Percentiles rank a stretch among this genome's conserved stretches.
These are phyloP conservation scores for Neodon shergylaensis DNA, from an alignment of 2,113 vertebrate species.

Conservation along the genomic window DNA sequence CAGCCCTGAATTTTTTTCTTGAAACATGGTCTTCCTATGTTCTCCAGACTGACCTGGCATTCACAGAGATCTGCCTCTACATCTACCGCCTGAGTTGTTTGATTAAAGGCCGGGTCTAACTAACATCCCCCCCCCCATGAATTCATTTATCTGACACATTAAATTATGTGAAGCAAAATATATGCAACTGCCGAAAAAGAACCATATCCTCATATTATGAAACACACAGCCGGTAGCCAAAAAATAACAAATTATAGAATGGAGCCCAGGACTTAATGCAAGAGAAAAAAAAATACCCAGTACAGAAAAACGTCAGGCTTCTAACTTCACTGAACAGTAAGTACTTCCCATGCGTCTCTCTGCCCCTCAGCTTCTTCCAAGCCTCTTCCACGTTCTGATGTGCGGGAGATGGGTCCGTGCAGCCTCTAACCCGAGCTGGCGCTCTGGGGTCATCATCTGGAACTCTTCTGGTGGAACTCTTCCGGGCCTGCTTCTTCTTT, in stretches of 20 bases:
- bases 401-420: not conserved
- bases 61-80: not conserved
- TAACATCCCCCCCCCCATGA: not conserved
- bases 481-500: not conserved
- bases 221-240: not conserved
- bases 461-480: too few relatives aligned
- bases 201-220: not conserved
- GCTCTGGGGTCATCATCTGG: not conserved
- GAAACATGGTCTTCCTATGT: not conserved
- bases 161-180: not conserved
- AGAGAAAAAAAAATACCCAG: not conserved
- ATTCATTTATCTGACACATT: not conserved
- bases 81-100: not conserved
- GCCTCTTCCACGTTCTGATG: not conserved
- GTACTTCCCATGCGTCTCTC: too few relatives aligned
- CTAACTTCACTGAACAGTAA: not conserved
- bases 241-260: not conserved
- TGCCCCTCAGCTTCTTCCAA: not conserved
- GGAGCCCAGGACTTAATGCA: not conserved
- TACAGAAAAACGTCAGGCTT: not conserved
- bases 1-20: not conserved
- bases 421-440: not conserved
- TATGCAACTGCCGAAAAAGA: not conserved
- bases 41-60: not conserved
- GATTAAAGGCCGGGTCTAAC: not conserved